A percentile compares a stretch with the other conserved stretches of the same genome.
phyloP scores from a whole-genome alignment of 2,888 invertebrate genomes.

The Choristoneura rosaceana region DNA sequence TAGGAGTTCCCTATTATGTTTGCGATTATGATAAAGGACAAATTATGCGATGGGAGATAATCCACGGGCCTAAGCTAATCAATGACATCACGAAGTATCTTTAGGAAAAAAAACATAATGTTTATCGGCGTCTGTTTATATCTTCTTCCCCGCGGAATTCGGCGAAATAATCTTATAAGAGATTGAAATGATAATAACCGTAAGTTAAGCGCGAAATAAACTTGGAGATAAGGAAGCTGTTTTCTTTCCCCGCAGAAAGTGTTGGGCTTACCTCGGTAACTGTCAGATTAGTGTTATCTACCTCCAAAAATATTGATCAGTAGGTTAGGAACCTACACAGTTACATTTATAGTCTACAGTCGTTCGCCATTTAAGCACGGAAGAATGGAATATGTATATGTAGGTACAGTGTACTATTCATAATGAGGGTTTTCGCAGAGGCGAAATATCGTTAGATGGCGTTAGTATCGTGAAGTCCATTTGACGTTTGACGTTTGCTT shows the following conservation, averaged over 20 bases:
- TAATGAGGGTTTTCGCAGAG: too few species aligned
- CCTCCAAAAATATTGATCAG: slow-evolving; percentile 15
- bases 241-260: slow-evolving; percentile 11
- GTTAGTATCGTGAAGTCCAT: too few species aligned
- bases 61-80: too few species aligned
- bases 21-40: too few species aligned
- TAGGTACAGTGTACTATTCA: too few species aligned
- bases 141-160: slow-evolving; percentile 5
- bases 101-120: neutral
- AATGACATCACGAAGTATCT: neutral
- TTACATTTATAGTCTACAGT: neutral
- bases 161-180: slow-evolving; percentile 2
- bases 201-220: slow-evolving; percentile 30
- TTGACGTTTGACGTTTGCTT: too few species aligned
- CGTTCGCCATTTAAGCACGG: neutral
- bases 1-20: too few species aligned
- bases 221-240: slow-evolving; percentile 20
- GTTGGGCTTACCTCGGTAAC: neutral
- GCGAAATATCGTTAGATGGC: too few species aligned
- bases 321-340: neutral
- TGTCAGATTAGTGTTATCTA: slow-evolving; percentile 24
- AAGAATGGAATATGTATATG: too few species aligned
- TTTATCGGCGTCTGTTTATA: neutral
- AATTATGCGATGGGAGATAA: too few species aligned
- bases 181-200: slow-evolving; percentile 15